Base-by-base conservation (phyloP, 2,113 vertebrate species). In the Bombycilla garrulus region DNA sequence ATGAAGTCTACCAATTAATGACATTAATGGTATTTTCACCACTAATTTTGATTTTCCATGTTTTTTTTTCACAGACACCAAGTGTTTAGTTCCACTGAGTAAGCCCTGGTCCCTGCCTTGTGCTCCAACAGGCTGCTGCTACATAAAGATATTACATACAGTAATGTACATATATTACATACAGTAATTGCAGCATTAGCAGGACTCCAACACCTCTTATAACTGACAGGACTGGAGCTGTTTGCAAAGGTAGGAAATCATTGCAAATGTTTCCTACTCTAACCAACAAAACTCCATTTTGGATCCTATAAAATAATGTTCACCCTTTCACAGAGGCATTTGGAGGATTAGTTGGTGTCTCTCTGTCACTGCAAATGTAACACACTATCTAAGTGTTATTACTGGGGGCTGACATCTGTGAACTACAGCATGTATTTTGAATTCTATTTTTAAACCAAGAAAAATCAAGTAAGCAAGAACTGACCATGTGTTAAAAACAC, bases 401-500 rank as follows among this genome's bases (percentile, higher is more conserved):
- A 72, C 10, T 57, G 72, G 87, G 42, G 94, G 76, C 69, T 95
- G 94, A 97, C 92, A 97, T 95, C 96, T 97, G 94, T 96, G 96
- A 97, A 97, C 97, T 97, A 96, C 95, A 97, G 92, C 58, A 66
- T 96, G 85, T 95, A 97, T 97, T 97, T 94, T 83, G 73, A 97
- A 97, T 97, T 97, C 95, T 96, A 96, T 96, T 97, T 97, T 97
- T 96, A 97, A 97, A 97, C 93, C 85, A 86, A 87, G 91, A 89
- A 81, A 92, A 97, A 97, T 92, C 95, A 96, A 98, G 96, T 93
- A 97, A 98, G 97, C 93, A 97, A 97, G 96, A 97, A 89, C 60
- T 95, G 94, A 93, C 97, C 97, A 97, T 97, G 97, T 98, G 97
- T 97, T 98, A 98, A 97, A 98, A 97, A 97, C 97, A 97, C 98